Conservation (phyloP, 2,888 invertebrate species). For the Onchidella celtica region DNA sequence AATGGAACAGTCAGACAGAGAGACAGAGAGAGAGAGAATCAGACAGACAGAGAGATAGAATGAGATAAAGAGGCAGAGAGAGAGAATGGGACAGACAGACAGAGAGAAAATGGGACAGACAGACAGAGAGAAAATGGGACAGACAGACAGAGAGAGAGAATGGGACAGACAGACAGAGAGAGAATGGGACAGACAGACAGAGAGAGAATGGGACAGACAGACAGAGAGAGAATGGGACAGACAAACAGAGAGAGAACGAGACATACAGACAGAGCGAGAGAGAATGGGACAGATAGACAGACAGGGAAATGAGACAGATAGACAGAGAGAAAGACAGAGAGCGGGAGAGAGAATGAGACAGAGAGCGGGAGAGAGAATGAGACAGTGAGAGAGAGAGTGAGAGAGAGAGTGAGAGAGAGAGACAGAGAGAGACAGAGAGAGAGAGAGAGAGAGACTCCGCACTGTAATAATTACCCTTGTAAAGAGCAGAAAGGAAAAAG, state of each 20-base stretch:
- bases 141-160: background rate
- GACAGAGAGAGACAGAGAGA: too few relatives aligned
- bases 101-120: background rate
- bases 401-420: too few relatives aligned
- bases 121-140: background rate
- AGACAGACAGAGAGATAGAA: background rate
- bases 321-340: too few relatives aligned
- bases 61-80: background rate
- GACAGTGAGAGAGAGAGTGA: too few relatives aligned
- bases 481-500: too few relatives aligned
- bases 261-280: constrained; percentile 12
- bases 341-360: too few relatives aligned
- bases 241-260: background rate
- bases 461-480: too few relatives aligned
- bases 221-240: background rate
- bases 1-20: background rate
- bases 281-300: background rate
- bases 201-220: background rate
- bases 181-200: background rate
- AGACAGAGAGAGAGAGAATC: background rate
- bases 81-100: background rate
- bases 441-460: too few relatives aligned
- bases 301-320: too few relatives aligned
- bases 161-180: background rate
- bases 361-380: too few relatives aligned